Evolutionary conservation across 1,140 invertebrate species (phyloP).

Genomic region (Aphelenchoides fujianensis): DNA sequence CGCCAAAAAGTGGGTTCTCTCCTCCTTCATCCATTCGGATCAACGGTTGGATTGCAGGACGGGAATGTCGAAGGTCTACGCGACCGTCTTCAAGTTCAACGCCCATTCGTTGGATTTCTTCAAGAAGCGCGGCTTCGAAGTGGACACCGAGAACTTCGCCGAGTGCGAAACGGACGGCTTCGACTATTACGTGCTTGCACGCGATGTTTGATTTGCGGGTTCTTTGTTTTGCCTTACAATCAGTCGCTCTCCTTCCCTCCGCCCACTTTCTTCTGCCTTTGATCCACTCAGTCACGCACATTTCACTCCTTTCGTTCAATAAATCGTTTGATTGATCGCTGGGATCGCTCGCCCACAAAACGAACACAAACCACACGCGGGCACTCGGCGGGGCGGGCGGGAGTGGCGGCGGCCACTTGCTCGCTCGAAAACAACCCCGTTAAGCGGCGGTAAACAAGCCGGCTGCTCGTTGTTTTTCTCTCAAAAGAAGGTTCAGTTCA

Average conservation of each 20-base stretch:
- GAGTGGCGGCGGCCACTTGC: too few relatives aligned
- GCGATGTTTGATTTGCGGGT: not conserved
- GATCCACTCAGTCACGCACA: too few relatives aligned
- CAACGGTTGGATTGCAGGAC: slow-evolving; percentile 35
- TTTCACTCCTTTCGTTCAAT: too few relatives aligned
- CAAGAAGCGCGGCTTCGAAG: slow-evolving; percentile 44
- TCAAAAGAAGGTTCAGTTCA: not conserved
- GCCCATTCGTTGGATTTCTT: slow-evolving; percentile 47
- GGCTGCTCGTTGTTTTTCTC: not conserved
- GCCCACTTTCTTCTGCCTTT: too few relatives aligned
- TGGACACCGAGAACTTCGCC: slow-evolving; percentile 20
- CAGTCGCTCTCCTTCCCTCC: too few relatives aligned
- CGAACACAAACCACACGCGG: not conserved
- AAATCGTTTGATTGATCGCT: too few relatives aligned
- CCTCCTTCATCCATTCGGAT: too few relatives aligned
- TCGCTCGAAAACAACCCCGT: too few relatives aligned
- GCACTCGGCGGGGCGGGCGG: not conserved
- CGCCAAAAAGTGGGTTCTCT: slow-evolving; percentile 36
- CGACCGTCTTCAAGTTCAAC: slow-evolving; percentile 54
- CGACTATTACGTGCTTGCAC: slow-evolving; percentile 5
- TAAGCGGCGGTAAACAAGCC: not conserved
- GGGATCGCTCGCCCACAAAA: too few relatives aligned
- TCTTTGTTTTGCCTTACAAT: too few relatives aligned
- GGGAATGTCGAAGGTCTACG: slow-evolving; percentile 51
- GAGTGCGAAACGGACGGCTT: not conserved